Evolutionary conservation across 1,140 invertebrate genomes (phyloP).

Genomic region (Medauroidea extradentata): DNA sequence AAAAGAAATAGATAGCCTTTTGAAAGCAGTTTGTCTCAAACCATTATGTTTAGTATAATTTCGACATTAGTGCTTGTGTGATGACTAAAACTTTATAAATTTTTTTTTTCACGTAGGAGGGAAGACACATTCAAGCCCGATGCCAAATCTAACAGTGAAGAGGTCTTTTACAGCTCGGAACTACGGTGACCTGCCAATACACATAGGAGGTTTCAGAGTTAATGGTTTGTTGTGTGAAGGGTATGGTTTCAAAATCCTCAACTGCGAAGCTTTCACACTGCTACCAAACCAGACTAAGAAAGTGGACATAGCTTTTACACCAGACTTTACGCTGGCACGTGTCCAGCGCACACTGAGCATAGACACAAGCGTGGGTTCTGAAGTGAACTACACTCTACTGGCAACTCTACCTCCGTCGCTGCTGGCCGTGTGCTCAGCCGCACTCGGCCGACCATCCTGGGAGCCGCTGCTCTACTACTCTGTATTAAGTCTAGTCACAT

Average conservation of each 20-base stretch:
- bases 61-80: background rate
- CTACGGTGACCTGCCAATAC: constrained; percentile 76
- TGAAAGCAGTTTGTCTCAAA: too few species aligned
- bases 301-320: constrained; percentile 87
- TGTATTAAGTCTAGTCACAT: constrained; percentile 55
- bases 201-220: constrained; percentile 70
- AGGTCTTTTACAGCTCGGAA: constrained; percentile 85
- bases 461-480: constrained; percentile 69
- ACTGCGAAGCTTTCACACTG: constrained; percentile 78
- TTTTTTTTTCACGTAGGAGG: constrained; percentile 41
- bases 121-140: constrained; percentile 46
- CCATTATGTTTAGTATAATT: background rate
- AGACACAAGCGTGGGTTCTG: constrained; percentile 51
- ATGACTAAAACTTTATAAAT: too few species aligned
- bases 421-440: constrained; percentile 66
- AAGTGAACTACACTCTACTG: constrained; percentile 68
- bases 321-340: constrained; percentile 85
- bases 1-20: too few species aligned
- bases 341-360: constrained; percentile 60
- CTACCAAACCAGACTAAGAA: constrained; percentile 76
- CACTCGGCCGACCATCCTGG: constrained; percentile 73
- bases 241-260: constrained; percentile 80
- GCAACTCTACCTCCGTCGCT: constrained; percentile 76
- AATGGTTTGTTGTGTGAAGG: constrained; percentile 74
- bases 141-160: constrained; percentile 72